phyloP scores from a whole-genome alignment of 2,888 invertebrate species.

The Chouioia cunea region DNA sequence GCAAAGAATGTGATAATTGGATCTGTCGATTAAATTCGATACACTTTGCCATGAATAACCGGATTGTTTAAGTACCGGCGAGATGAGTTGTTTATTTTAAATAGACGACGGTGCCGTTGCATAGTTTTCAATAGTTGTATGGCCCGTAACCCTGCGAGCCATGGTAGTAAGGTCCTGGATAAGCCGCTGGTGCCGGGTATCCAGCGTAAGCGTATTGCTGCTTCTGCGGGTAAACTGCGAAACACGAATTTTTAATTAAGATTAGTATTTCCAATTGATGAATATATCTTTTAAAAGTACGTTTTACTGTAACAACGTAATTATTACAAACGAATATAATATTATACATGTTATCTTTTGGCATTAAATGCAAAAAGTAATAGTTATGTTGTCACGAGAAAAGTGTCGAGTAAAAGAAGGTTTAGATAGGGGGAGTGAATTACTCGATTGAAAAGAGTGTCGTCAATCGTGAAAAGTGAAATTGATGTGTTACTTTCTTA shows the following conservation, averaged over 20 bases:
- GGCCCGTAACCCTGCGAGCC: slow-evolving; percentile 90
- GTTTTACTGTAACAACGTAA: too few relatives aligned
- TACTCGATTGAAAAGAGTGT: too few relatives aligned
- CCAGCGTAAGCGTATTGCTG: slow-evolving; percentile 92
- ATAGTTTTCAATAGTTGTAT: slow-evolving; percentile 84
- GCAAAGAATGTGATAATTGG: slow-evolving; percentile 7
- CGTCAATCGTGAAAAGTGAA: too few relatives aligned
- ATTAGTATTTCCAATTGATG: too few relatives aligned
- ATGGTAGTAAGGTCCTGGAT: slow-evolving; percentile 89
- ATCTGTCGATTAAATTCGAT: slow-evolving; percentile 14
- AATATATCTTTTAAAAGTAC: too few relatives aligned
- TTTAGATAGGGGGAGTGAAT: too few relatives aligned
- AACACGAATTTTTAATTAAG: slow-evolving; percentile 2
- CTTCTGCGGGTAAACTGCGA: slow-evolving; percentile 92
- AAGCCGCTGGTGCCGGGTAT: slow-evolving; percentile 84
- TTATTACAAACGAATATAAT: too few relatives aligned
- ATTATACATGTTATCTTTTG: too few relatives aligned
- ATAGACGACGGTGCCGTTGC: neutral
- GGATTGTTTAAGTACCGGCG: slow-evolving; percentile 1
- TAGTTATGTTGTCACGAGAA: too few relatives aligned
- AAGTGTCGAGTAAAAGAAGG: too few relatives aligned
- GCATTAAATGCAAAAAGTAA: too few relatives aligned
- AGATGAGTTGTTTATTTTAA: neutral
- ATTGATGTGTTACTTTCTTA: too few relatives aligned
- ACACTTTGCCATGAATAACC: slow-evolving; percentile 5